These are phyloP conservation scores for Falco peregrinus DNA, from an alignment of 2,797 vertebrate genomes.

Conservation along the genomic window DNA sequence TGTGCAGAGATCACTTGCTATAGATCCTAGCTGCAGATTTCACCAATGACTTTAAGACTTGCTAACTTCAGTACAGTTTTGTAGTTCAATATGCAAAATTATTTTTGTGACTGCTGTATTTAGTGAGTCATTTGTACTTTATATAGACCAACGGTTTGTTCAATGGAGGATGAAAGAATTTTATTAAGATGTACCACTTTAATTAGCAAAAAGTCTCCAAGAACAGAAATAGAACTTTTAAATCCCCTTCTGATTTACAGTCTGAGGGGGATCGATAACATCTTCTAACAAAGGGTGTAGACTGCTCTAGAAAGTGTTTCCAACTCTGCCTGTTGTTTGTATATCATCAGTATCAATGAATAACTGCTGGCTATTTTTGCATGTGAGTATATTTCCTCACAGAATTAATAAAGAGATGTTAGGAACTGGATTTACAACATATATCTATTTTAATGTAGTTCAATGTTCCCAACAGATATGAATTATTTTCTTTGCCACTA, in stretches of 20 bases:
- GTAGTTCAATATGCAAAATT: background rate
- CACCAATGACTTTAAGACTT: background rate
- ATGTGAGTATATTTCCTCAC: background rate
- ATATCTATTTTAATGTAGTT: background rate
- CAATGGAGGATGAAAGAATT: background rate
- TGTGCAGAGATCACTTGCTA: background rate
- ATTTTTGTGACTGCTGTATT: background rate
- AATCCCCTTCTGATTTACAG: background rate
- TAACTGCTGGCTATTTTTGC: background rate
- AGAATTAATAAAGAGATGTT: background rate
- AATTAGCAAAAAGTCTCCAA: background rate
- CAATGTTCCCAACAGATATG: background rate
- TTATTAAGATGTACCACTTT: background rate
- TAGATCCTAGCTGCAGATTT: background rate
- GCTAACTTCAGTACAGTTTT: background rate
- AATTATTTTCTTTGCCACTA: background rate
- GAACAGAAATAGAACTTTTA: background rate
- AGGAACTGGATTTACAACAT: background rate
- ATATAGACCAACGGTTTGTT: background rate
- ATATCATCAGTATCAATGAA: background rate
- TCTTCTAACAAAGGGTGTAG: background rate
- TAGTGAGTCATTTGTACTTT: background rate
- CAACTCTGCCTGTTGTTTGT: background rate
- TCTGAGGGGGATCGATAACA: background rate
- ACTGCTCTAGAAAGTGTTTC: background rate